Conservation (phyloP, 2,113 vertebrate species). For the Phrynocephalus versicolor region DNA sequence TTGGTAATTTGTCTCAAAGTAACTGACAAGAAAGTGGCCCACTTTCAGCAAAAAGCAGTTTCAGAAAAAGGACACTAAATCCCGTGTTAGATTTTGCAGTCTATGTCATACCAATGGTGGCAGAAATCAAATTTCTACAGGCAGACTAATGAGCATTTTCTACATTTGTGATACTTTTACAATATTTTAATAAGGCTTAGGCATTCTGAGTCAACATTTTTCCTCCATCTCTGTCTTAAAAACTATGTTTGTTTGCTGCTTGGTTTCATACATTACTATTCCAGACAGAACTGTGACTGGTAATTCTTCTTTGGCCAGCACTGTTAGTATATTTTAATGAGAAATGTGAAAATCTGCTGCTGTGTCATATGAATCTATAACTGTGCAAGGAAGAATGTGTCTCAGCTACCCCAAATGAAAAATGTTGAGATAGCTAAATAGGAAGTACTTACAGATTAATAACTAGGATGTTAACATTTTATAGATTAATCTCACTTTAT, state of each 20-base stretch:
- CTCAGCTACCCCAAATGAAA: background rate
- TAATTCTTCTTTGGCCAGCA: slow-evolving; percentile 18
- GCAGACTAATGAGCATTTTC: background rate
- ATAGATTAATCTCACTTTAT: background rate
- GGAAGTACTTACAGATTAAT: background rate
- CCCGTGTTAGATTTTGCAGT: slow-evolving; percentile 25
- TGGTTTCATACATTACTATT: slow-evolving; percentile 16
- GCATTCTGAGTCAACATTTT: background rate
- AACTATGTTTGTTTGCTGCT: background rate
- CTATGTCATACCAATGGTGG: background rate
- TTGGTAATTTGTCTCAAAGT: slow-evolving; percentile 42
- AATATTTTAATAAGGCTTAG: slow-evolving; percentile 8
- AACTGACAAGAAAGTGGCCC: slow-evolving; percentile 16
- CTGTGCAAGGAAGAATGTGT: background rate
- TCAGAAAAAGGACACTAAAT: background rate
- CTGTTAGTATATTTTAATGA: slow-evolving; percentile 1
- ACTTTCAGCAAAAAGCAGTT: slow-evolving; percentile 27
- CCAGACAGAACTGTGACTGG: background rate
- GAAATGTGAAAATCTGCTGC: background rate
- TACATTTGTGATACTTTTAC: background rate
- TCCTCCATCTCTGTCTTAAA: too few species aligned
- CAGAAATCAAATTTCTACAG: slow-evolving; percentile 2
- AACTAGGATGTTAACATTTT: background rate
- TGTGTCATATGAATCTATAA: background rate
- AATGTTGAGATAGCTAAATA: background rate